A percentile compares a stretch with the other conserved stretches of the same genome.
Evolutionary conservation across 2,113 vertebrate species (phyloP).

Genomic region (Galeopterus variegatus): DNA sequence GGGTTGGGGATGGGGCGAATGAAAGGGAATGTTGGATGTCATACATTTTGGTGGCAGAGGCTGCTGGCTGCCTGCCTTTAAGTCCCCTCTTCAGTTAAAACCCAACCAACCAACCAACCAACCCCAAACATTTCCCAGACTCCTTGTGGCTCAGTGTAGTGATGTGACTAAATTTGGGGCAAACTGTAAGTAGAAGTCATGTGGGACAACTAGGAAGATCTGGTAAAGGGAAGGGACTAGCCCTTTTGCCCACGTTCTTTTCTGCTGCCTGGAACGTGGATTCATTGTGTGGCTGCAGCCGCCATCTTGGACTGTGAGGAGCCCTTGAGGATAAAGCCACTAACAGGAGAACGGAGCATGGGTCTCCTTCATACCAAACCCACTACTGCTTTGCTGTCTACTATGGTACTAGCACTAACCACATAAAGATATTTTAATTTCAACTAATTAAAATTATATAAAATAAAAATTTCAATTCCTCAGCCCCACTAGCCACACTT

Average conservation of each 20-base stretch:
- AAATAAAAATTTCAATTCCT: neutral
- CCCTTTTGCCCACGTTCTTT: neutral
- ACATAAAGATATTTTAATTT: neutral
- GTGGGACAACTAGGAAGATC: neutral
- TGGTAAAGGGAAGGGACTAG: neutral
- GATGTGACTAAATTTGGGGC: neutral
- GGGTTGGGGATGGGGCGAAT: neutral
- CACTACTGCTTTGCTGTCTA: neutral
- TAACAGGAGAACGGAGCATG: rapidly evolving
- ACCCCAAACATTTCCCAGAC: neutral
- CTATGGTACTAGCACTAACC: neutral
- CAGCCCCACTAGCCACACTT: neutral
- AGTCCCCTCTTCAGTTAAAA: neutral
- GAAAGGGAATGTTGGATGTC: neutral
- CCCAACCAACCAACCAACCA: neutral
- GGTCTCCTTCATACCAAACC: neutral
- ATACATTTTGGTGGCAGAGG: neutral
- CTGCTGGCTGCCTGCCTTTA: neutral
- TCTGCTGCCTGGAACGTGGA: neutral
- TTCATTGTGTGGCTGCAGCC: neutral
- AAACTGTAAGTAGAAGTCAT: neutral
- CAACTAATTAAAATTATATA: neutral
- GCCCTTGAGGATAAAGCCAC: neutral
- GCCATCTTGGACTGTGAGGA: neutral
- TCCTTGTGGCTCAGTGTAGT: neutral